These are phyloP conservation scores for Leucophenga maculata DNA, from an alignment of 2,888 invertebrate genomes.

Conservation along the genomic window DNA sequence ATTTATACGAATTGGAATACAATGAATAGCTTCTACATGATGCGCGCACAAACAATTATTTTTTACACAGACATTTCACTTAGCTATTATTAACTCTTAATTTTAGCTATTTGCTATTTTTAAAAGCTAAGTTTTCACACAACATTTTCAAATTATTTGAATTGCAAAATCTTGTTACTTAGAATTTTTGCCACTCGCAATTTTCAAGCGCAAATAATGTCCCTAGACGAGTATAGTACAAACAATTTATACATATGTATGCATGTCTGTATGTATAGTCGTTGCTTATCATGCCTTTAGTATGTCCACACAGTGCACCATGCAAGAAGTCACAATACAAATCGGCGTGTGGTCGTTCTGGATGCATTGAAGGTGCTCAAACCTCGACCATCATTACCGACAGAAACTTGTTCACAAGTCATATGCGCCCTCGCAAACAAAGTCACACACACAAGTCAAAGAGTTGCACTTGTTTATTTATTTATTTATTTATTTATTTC, in stretches of 20 bases:
- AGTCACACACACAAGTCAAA: no score
- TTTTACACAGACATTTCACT: no score
- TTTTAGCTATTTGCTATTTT: background rate
- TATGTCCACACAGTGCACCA: background rate
- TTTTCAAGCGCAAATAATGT: background rate
- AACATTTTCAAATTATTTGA: background rate
- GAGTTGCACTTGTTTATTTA: background rate
- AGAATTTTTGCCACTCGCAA: background rate
- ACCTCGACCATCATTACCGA: background rate
- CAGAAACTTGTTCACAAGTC: no score
- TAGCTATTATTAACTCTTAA: no score
- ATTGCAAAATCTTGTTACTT: background rate
- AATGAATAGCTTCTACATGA: no score
- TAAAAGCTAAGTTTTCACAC: background rate
- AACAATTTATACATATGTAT: background rate
- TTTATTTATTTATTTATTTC: conserved; percentile 1
- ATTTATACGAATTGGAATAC: no score
- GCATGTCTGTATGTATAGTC: no score
- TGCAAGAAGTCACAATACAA: background rate
- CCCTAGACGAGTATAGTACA: background rate
- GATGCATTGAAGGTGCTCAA: background rate
- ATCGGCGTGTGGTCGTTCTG: background rate
- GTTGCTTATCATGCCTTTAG: background rate
- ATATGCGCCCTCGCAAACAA: no score
- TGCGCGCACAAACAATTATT: no score